Evolutionary conservation across 1,140 invertebrate genomes (phyloP).

Genomic region (Danaus melanippus): DNA sequence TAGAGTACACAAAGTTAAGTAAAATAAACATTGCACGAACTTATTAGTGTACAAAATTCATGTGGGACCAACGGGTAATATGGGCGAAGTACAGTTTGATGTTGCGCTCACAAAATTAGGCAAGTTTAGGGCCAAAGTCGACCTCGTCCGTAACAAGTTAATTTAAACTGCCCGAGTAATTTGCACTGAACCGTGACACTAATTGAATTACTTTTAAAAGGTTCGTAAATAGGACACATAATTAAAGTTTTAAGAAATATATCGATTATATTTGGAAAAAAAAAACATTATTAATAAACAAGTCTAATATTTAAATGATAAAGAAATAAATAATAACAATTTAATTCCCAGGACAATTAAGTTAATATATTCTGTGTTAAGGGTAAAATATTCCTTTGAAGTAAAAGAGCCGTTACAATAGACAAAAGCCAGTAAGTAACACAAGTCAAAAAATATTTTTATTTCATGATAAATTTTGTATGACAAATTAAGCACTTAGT

Average conservation of each 20-base stretch:
- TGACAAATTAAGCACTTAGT: no score
- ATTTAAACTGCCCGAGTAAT: constrained; percentile 70
- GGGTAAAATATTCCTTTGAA: no score
- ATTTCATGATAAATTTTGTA: no score
- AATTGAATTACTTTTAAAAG: constrained; percentile 62
- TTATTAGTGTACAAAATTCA: constrained; percentile 70
- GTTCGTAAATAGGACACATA: constrained; percentile 37
- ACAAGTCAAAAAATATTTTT: no score
- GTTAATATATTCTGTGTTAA: no score
- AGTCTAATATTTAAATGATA: no score
- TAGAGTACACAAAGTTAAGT: constrained; percentile 53
- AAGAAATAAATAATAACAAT: no score
- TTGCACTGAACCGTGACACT: constrained; percentile 64
- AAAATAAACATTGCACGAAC: constrained; percentile 66
- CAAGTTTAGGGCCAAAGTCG: constrained; percentile 67
- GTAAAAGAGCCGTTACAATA: no score
- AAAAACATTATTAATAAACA: not conserved
- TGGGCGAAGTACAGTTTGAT: constrained; percentile 68
- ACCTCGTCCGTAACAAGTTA: constrained; percentile 65
- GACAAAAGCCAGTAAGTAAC: no score
- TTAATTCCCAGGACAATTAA: no score
- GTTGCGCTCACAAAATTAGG: constrained; percentile 68
- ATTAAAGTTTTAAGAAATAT: constrained; percentile 8
- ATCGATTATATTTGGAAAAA: not conserved
- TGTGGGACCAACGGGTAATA: constrained; percentile 64